Base-by-base conservation (phyloP, 2,113 vertebrate species). In the Microcebus jonahi region DNA sequence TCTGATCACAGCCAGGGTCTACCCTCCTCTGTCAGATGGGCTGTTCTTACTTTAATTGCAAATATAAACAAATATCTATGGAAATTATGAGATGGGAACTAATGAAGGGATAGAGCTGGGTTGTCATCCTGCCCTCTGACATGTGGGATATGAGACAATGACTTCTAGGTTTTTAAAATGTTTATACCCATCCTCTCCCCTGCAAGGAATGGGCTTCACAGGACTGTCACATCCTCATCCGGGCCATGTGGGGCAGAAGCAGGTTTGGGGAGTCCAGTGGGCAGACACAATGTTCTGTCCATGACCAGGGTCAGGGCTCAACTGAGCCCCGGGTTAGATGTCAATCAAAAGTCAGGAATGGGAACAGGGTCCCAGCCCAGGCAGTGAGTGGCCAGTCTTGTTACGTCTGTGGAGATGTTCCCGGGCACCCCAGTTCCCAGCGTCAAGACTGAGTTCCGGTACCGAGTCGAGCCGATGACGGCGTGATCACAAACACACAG, bases 41-140 rank as follows among this genome's bases (percentile, higher is more conserved):
- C 25, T 73, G 17, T 23, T 87, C 57, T 71, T 80, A 61, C 23
- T 75, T 85, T 65, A 55, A 81, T 11, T 80, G 42, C 48, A 34
- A 53, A 84, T 18, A 39, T 29, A 79, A 90, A 67, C 12, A 59
- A 27, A 27, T 23, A 59, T 15, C 8, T 63, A 48, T 55, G 65
- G 48, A 42, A 57, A 50, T 5, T 88, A n/a, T 29, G 15, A 17
- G 2, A 42, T 36, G 17, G 36, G 73, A 34, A 7, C 3, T n/a
- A 59, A 59, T n/a, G 5, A 8, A 6, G 23, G 2, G 2, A n/a
- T 17, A 34, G n/a, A 14, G 8, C 1, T 6, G 34, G 2, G n/a
- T 13, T 42, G 63, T 6, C 21, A 50, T 80, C 34, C 13, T 42
- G 9, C 63, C 45, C 36, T 91, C 45, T 0, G 7, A 48, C 83